These are phyloP conservation scores for Stenoptilia bipunctidactyla DNA, from an alignment of 2,888 invertebrate genomes.

Conservation along the genomic window DNA sequence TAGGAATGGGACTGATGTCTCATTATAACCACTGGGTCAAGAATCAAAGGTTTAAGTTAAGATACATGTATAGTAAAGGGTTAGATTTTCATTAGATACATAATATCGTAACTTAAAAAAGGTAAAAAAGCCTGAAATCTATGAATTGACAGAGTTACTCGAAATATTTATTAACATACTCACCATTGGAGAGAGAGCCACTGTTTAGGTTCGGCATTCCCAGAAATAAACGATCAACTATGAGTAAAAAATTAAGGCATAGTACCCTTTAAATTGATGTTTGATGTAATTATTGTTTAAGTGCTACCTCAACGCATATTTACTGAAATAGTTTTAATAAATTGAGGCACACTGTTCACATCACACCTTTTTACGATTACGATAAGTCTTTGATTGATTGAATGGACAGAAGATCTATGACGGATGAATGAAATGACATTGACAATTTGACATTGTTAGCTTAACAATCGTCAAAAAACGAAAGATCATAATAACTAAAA, in stretches of 20 bases:
- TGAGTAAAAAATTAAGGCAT: conserved; percentile 57
- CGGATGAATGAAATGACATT: background rate
- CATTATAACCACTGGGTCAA: too few species aligned
- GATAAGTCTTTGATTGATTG: too few species aligned
- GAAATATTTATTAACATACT: conserved; percentile 29
- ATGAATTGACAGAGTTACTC: conserved; percentile 22
- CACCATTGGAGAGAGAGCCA: conserved; percentile 56
- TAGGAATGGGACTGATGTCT: background rate
- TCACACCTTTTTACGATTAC: conserved; percentile 28
- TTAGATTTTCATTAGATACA: too few species aligned
- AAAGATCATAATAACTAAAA: too few species aligned
- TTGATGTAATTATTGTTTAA: conserved; percentile 26
- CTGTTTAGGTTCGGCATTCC: conserved; percentile 62
- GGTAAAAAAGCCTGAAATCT: background rate
- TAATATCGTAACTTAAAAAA: too few species aligned
- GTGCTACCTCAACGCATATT: conserved; percentile 61
- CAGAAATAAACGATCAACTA: conserved; percentile 36
- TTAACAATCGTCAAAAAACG: too few species aligned
- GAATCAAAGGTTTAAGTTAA: too few species aligned
- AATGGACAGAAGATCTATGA: too few species aligned
- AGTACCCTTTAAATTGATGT: conserved; percentile 36
- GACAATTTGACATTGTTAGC: background rate
- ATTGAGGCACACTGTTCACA: conserved; percentile 36
- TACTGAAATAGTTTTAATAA: conserved; percentile 19
- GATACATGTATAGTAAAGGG: too few species aligned